Conservation (phyloP, 2,888 invertebrate genomes). For the Leptinotarsa tumamoca region DNA sequence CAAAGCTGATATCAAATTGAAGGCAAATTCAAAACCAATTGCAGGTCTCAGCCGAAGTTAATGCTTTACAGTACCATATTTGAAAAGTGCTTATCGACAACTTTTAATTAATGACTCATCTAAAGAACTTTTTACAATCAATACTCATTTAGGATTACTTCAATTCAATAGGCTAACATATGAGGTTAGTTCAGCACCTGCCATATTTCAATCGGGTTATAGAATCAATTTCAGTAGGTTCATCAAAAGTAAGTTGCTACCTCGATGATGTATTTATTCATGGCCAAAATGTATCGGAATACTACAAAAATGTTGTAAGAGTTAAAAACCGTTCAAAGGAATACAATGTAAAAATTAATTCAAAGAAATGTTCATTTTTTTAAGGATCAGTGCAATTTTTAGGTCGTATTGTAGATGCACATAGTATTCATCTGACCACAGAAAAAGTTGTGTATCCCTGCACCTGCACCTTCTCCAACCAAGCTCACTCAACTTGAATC, state of each 20-base stretch:
- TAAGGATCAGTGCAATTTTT: slow-evolving; percentile 48
- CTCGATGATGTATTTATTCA: slow-evolving; percentile 50
- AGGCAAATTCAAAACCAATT: slow-evolving; percentile 23
- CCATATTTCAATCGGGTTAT: slow-evolving; percentile 49
- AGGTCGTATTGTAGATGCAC: slow-evolving; percentile 43
- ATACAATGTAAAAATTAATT: slow-evolving; percentile 49
- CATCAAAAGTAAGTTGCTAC: slow-evolving; percentile 44
- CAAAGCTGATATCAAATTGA: slow-evolving; percentile 3
- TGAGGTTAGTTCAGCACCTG: slow-evolving; percentile 48
- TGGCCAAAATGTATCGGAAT: slow-evolving; percentile 38
- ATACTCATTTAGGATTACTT: slow-evolving; percentile 45
- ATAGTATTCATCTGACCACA: slow-evolving; percentile 35
- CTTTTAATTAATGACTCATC: not conserved
- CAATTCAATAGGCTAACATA: slow-evolving; percentile 29
- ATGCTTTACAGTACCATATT: slow-evolving; percentile 17
- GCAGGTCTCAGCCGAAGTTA: not conserved
- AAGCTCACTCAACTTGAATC: no score
- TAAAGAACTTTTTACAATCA: not conserved
- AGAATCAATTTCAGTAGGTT: slow-evolving; percentile 41
- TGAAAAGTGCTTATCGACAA: slow-evolving; percentile 21
- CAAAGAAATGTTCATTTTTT: slow-evolving; percentile 49
- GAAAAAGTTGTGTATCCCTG: slow-evolving; percentile 33
- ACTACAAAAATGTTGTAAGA: slow-evolving; percentile 19
- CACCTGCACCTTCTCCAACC: not conserved
- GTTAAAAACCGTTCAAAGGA: slow-evolving; percentile 34